Evolutionary conservation across 2,113 vertebrate species (phyloP).

Genomic region (Ornithorhynchus anatinus): DNA sequence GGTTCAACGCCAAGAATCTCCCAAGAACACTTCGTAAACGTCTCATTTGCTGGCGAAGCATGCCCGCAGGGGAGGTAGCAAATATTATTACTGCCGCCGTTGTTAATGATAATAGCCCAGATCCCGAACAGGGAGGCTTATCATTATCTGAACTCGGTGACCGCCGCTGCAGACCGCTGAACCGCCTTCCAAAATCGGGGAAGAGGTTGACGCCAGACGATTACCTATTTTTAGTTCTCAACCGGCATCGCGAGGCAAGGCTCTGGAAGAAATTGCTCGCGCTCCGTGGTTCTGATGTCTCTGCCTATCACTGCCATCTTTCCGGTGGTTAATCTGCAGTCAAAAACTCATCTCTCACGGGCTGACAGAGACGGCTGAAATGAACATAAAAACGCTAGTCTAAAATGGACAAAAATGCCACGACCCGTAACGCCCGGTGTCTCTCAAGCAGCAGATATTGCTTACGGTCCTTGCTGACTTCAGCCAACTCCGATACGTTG

Average conservation of each 20-base stretch:
- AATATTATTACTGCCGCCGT: too few relatives aligned
- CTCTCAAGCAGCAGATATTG: constrained; percentile 3
- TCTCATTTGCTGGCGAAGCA: too few relatives aligned
- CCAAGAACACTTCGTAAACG: too few relatives aligned
- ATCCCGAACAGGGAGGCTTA: too few relatives aligned
- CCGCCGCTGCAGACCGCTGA: too few relatives aligned
- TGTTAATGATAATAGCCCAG: too few relatives aligned
- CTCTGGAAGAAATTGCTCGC: neutral
- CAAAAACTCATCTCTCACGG: constrained; percentile 15
- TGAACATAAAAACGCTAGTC: constrained; percentile 8
- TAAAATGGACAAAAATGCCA: constrained; percentile 27
- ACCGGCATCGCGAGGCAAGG: neutral
- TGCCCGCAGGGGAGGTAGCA: too few relatives aligned
- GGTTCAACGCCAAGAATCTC: too few relatives aligned
- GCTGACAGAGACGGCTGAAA: constrained; percentile 25
- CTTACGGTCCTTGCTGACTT: neutral
- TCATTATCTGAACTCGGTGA: too few relatives aligned
- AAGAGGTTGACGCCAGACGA: neutral
- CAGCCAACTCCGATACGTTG: neutral
- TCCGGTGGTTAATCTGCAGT: constrained; percentile 1
- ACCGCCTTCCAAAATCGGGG: constrained; percentile 20
- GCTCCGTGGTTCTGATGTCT: neutral
- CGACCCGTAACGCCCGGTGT: neutral
- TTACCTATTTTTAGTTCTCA: neutral
- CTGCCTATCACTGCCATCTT: neutral